Percentiles rank a stretch among this genome's conserved stretches.
phyloP scores from a whole-genome alignment of 2,113 vertebrate genomes.

The Haplotaxodon microlepis region DNA sequence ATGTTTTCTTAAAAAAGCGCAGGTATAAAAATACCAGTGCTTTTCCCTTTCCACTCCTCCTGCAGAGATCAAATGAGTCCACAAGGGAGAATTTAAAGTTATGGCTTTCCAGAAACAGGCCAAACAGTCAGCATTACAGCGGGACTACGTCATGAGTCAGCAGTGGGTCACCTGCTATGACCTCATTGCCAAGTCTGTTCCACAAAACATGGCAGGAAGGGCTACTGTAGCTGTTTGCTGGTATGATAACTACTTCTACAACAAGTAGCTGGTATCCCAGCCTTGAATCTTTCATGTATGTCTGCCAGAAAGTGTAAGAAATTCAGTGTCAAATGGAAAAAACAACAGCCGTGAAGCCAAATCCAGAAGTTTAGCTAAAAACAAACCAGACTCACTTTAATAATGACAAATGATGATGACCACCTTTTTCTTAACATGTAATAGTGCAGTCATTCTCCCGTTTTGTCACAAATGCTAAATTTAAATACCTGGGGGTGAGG shows the following conservation, averaged over 20 bases:
- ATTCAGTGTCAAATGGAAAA: not conserved
- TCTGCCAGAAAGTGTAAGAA: not conserved
- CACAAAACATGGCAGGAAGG: constrained; percentile 1
- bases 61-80: constrained; percentile 55
- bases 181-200: constrained; percentile 39
- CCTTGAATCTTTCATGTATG: not conserved
- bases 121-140: constrained; percentile 47
- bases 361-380: not conserved
- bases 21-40: constrained; percentile 48
- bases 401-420: not conserved
- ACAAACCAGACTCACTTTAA: not conserved
- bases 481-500: not conserved
- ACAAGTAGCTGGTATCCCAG: not conserved
- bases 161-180: constrained; percentile 53
- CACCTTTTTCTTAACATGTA: not conserved
- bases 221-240: constrained; percentile 2
- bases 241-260: not conserved
- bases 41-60: constrained; percentile 13
- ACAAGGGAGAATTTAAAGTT: constrained; percentile 41
- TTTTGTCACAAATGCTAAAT: not conserved
- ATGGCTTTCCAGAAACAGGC: constrained; percentile 28
- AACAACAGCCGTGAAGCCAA: not conserved
- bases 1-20: not conserved
- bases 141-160: constrained; percentile 52
- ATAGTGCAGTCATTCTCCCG: not conserved